phyloP scores from a whole-genome alignment of 2,797 vertebrate genomes.

The Scyliorhinus canicula region DNA sequence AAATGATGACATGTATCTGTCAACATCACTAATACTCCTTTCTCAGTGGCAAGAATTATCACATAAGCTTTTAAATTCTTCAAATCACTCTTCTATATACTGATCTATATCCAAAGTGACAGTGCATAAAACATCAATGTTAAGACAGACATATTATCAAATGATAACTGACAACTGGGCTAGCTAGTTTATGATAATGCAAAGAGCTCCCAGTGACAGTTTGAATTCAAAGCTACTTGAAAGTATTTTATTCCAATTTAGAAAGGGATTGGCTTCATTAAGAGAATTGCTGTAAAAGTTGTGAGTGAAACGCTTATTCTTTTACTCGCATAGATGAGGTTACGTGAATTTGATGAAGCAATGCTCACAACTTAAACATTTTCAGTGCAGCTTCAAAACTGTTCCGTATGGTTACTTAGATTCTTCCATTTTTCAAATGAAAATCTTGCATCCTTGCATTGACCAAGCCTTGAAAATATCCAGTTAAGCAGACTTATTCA shows the following conservation, averaged over 20 bases:
- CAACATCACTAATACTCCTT: background rate
- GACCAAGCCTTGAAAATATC: background rate
- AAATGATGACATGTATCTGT: background rate
- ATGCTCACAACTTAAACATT: background rate
- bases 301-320: background rate
- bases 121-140: constrained; percentile 14
- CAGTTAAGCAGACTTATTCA: background rate
- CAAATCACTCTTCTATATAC: background rate
- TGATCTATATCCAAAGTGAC: constrained; percentile 31
- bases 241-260: constrained; percentile 6
- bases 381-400: background rate
- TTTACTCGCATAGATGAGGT: no score
- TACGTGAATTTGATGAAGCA: background rate
- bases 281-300: background rate
- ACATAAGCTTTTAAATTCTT: constrained; percentile 21
- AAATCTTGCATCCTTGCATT: background rate
- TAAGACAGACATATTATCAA: background rate
- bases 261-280: background rate
- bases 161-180: constrained; percentile 14
- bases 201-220: background rate
- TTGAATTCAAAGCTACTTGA: background rate
- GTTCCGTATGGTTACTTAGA: background rate
- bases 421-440: background rate
- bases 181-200: background rate
- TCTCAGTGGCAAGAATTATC: background rate